Conservation (phyloP, 2,888 invertebrate species). For the Aphodius sticticus region DNA sequence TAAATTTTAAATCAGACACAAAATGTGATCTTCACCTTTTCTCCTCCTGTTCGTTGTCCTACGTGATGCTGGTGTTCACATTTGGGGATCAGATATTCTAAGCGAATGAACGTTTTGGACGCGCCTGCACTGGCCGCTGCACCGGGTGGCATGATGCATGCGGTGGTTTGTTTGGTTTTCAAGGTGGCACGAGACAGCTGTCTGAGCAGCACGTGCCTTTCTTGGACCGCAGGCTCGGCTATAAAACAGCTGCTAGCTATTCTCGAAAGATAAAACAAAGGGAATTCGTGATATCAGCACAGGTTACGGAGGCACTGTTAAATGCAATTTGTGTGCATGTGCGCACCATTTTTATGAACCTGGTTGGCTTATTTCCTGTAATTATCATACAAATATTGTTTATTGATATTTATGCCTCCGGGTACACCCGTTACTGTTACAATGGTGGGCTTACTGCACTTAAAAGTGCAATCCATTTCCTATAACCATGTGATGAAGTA, state of each 20-base stretch:
- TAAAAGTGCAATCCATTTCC: too few relatives aligned
- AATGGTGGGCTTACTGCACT: too few relatives aligned
- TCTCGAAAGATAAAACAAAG: background rate
- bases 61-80: too few relatives aligned
- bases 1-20: background rate
- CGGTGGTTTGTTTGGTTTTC: background rate
- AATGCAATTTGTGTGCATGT: background rate
- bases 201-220: background rate
- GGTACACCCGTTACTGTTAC: too few relatives aligned
- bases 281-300: background rate
- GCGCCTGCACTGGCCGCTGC: background rate
- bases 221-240: background rate
- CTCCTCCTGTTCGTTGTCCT: background rate
- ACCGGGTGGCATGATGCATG: background rate
- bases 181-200: slow-evolving; percentile 4
- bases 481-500: too few relatives aligned
- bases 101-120: background rate
- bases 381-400: too few relatives aligned
- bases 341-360: background rate
- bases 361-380: too few relatives aligned
- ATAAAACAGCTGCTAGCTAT: background rate
- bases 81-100: too few relatives aligned
- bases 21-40: background rate
- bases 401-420: too few relatives aligned
- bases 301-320: background rate